Evolutionary conservation across 2,797 vertebrate genomes (phyloP), one percentile per base, ranked within the genome.

Genomic region (Syndactyla subalaris): DNA sequence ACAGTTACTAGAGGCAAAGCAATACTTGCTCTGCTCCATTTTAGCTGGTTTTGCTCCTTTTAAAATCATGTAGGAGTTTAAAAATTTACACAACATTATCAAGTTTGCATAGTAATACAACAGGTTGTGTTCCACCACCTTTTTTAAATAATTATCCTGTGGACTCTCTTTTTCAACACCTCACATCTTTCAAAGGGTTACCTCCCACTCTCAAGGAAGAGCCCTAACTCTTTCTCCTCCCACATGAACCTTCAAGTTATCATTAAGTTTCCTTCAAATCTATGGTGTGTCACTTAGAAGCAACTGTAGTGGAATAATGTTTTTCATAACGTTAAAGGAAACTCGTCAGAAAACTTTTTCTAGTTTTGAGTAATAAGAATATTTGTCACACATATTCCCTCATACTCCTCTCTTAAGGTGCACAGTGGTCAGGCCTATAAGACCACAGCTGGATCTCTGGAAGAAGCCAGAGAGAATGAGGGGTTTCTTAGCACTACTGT

Each of bases 301-400:
- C 38, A 88, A 68, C 93, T 54, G 61, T 83, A 92, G 85, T 9
- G 26, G 57, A 96, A 91, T 71, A 79, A 83, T 36, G 38, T 49
- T 95, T 93, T 95, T 91, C 21, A 27, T 68, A 97, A 94, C 84
- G 96, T 84, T 48, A 97, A 96, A 97, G 74, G 70, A 85, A 75
- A 93, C 95, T 91, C 92, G 96, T 93, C 70, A 62, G 30, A 41
- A 41, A 41, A 41, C 48, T 67, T 85, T 74, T 80, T 45, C 73
- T 92, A 78, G n/a, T 67, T 49, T 94, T 74, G 17, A 91, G 14
- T 48, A 68, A 4, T 20, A 78, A 74, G 14, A 74, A 9, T 63
- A 63, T 67, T 49, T 84, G 41, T 70, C 51, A 88, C 29, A 66
- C 17, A 5, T 22, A 43, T 86, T 93, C 74, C 92, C 90, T 93